Percentiles rank a stretch among this genome's conserved stretches.
Evolutionary conservation across 2,888 invertebrate genomes (phyloP).

Genomic region (Anarsia innoxiella): DNA sequence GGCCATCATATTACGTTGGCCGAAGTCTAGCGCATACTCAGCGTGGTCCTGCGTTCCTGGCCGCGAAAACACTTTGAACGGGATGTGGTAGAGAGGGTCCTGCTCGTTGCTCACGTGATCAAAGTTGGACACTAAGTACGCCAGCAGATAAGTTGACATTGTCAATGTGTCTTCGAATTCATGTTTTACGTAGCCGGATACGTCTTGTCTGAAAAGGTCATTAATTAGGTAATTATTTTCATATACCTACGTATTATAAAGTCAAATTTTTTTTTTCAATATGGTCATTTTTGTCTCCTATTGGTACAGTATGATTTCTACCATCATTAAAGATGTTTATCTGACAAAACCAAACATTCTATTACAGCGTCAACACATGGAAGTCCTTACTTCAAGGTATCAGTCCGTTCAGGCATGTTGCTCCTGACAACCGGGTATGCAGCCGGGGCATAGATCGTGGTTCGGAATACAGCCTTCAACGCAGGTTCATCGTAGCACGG

Average conservation of each 20-base stretch:
- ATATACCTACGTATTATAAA: too few relatives aligned
- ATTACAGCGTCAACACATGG: too few relatives aligned
- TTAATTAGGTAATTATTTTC: too few relatives aligned
- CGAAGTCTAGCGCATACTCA: constrained; percentile 51
- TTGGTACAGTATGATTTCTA: too few relatives aligned
- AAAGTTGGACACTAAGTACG: constrained; percentile 82
- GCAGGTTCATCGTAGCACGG: constrained; percentile 86
- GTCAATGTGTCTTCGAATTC: constrained; percentile 71
- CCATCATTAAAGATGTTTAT: too few relatives aligned
- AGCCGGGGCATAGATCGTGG: constrained; percentile 74
- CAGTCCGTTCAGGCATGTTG: constrained; percentile 47
- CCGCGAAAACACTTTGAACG: constrained; percentile 55
- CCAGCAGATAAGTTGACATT: constrained; percentile 88
- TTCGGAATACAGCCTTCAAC: constrained; percentile 79
- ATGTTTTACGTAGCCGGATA: constrained; percentile 38
- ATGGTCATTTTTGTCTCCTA: not conserved
- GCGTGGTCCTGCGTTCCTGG: constrained; percentile 42
- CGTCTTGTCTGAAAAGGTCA: constrained; percentile 36
- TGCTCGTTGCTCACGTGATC: constrained; percentile 37
- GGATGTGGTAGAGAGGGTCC: constrained; percentile 44
- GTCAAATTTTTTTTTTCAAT: too few relatives aligned
- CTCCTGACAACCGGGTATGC: constrained; percentile 45
- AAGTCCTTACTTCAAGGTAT: constrained; percentile 41
- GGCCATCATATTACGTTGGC: constrained; percentile 53
- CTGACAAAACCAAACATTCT: too few relatives aligned